These are phyloP conservation scores for Caerostris extrusa DNA, from an alignment of 1,140 invertebrate species.

Conservation along the genomic window DNA sequence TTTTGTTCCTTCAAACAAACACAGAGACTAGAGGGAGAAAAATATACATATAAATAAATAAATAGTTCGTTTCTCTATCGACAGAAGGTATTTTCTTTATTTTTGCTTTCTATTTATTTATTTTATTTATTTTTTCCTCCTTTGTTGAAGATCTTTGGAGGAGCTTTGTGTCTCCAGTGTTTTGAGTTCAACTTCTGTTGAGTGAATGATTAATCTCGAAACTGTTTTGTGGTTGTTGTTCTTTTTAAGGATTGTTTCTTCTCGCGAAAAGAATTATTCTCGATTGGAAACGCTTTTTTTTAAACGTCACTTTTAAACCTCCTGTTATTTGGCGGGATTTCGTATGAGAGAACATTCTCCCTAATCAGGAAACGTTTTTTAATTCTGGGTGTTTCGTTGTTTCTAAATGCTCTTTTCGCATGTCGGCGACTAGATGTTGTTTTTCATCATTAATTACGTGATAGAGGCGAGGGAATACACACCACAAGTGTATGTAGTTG, in stretches of 20 bases:
- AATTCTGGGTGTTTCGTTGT: not conserved
- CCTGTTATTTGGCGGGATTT: not conserved
- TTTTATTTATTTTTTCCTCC: not conserved
- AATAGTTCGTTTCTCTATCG: constrained; percentile 33
- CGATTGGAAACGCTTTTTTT: not conserved
- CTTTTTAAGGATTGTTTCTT: constrained; percentile 5
- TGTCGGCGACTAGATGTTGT: too few relatives aligned
- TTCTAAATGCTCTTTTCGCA: not conserved
- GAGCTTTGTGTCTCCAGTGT: constrained; percentile 41
- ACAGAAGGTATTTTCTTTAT: not conserved
- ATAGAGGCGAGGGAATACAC: too few relatives aligned
- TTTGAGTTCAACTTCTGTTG: constrained; percentile 29
- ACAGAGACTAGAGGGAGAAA: constrained; percentile 39
- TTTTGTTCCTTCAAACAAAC: constrained; percentile 62
- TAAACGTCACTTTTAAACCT: constrained; percentile 8
- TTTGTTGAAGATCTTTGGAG: not conserved
- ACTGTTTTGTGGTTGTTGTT: constrained; percentile 45
- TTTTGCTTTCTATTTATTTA: not conserved
- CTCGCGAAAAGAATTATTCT: not conserved
- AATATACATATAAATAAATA: constrained; percentile 76
- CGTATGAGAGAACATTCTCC: not conserved
- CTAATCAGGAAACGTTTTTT: constrained; percentile 14
- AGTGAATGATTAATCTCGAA: constrained; percentile 76
- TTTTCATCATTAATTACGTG: too few relatives aligned
- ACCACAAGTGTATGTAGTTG: too few relatives aligned